phyloP scores from a whole-genome alignment of 2,888 invertebrate genomes.

The Fabriciana adippe region DNA sequence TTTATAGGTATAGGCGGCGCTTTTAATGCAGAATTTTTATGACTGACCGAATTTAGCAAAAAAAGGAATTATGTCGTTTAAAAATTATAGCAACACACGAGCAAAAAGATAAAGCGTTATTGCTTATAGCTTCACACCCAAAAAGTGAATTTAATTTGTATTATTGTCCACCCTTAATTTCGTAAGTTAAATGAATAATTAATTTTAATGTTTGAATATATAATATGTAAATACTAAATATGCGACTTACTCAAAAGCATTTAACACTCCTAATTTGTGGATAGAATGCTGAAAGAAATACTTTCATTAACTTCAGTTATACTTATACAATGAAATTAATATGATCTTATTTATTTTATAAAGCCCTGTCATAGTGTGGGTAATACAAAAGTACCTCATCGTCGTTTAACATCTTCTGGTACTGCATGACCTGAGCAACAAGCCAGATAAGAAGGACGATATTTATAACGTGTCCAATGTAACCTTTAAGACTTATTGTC shows the following conservation, averaged over 20 bases:
- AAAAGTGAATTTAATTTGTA: too few species aligned
- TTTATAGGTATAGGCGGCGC: too few species aligned
- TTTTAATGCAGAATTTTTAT: too few species aligned
- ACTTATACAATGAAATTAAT: not conserved
- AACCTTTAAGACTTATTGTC: conserved; percentile 59
- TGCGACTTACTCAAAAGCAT: conserved; percentile 62
- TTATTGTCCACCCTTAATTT: not conserved
- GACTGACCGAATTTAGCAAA: too few species aligned
- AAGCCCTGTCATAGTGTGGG: not conserved
- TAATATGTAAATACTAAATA: not conserved
- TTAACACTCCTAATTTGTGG: conserved; percentile 57
- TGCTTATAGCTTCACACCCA: too few species aligned
- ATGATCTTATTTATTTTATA: not conserved
- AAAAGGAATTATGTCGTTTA: too few species aligned
- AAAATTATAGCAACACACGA: too few species aligned
- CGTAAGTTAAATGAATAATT: too few species aligned
- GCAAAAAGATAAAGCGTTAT: too few species aligned
- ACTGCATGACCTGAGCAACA: conserved; percentile 45
- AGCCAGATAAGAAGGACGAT: conserved; percentile 52
- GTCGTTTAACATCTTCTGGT: conserved; percentile 42
- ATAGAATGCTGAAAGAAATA: conserved; percentile 61
- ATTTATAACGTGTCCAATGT: conserved; percentile 50
- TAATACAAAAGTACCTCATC: conserved; percentile 47
- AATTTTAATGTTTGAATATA: too few species aligned
- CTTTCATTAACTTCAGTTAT: not conserved